These are phyloP conservation scores for Antigone vipio DNA, from an alignment of 2,113 vertebrate species.

Conservation along the genomic window DNA sequence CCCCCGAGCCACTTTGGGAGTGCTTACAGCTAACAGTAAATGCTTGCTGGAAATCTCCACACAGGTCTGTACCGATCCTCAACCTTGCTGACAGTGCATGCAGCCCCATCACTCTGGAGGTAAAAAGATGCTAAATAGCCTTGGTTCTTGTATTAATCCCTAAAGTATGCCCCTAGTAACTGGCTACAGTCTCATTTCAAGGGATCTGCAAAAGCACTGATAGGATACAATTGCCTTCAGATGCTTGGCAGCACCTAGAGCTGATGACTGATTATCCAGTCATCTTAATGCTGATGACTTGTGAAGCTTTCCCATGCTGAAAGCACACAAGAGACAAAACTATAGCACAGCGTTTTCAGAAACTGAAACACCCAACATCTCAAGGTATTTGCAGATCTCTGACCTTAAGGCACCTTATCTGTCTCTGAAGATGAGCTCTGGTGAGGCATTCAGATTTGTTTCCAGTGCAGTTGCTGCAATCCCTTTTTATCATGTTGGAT, in stretches of 20 bases:
- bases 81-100: too few species aligned
- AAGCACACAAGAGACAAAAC: background rate
- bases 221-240: background rate
- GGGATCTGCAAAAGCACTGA: background rate
- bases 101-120: background rate
- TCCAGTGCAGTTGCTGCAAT: background rate
- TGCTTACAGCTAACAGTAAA: background rate
- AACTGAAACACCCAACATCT: background rate
- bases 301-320: background rate
- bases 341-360: background rate
- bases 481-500: background rate
- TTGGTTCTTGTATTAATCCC: background rate
- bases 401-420: background rate
- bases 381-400: background rate
- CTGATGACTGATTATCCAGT: background rate
- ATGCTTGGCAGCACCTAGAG: background rate
- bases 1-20: accelerated
- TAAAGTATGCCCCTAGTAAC: background rate
- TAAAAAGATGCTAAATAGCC: background rate
- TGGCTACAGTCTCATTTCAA: background rate
- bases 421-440: background rate
- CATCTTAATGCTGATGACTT: background rate
- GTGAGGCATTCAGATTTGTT: background rate
- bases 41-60: background rate
- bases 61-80: background rate